phyloP scores from a whole-genome alignment of 2,797 vertebrate species.

The Pyrocephalus nanus region DNA sequence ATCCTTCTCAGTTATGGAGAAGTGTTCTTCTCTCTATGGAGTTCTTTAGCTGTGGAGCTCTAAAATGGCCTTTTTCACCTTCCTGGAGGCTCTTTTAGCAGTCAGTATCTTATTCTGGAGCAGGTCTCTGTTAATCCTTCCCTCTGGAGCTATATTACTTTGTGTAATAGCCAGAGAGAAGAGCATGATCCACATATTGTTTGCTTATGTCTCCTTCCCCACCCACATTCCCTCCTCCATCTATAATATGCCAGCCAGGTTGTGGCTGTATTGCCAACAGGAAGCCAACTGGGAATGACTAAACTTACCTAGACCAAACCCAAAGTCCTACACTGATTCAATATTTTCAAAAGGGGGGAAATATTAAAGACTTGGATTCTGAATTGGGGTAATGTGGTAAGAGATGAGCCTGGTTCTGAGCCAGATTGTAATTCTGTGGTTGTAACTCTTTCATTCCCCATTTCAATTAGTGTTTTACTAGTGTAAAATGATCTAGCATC shows the following conservation, averaged over 20 bases:
- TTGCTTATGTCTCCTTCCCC: background rate
- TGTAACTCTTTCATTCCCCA: background rate
- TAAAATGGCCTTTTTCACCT: background rate
- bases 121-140: background rate
- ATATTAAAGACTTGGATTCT: background rate
- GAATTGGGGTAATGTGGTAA: background rate
- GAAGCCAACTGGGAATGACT: background rate
- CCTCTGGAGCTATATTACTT: slow-evolving; percentile 6
- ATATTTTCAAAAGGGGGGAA: background rate
- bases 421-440: background rate
- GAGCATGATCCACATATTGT: background rate
- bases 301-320: background rate
- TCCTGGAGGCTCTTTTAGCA: background rate
- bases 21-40: too few relatives aligned
- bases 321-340: background rate
- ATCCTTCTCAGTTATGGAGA: background rate
- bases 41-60: background rate
- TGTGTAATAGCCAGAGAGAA: background rate
- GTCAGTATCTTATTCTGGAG: background rate
- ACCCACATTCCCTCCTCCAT: background rate
- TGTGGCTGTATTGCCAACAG: background rate
- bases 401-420: background rate
- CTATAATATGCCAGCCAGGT: background rate
- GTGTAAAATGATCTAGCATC: background rate
- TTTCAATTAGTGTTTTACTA: background rate